Evolutionary conservation across 2,113 vertebrate species (phyloP).

Genomic region (Nothocercus julius): DNA sequence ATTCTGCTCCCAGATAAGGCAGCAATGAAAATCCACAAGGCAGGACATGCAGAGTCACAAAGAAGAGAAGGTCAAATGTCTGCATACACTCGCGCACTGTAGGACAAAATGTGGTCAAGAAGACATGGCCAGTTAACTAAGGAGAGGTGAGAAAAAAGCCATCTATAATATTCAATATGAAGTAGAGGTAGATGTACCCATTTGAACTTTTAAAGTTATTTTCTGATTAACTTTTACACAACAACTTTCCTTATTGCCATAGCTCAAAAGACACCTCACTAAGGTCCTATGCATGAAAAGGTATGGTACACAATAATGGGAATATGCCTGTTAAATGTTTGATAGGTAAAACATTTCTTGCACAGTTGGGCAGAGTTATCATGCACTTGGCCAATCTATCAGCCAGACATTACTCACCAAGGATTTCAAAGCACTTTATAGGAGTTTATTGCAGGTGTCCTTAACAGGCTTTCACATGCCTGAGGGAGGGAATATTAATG

Average conservation of each 20-base stretch:
- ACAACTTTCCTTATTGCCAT: neutral
- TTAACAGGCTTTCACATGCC: neutral
- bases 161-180: neutral
- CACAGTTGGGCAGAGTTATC: neutral
- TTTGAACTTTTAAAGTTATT: neutral
- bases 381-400: neutral
- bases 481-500: neutral
- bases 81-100: neutral
- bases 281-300: neutral
- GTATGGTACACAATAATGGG: neutral
- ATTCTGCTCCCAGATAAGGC: conserved; percentile 41
- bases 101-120: neutral
- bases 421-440: neutral
- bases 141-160: neutral
- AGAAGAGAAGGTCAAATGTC: neutral
- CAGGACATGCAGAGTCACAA: neutral
- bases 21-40: neutral
- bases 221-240: neutral
- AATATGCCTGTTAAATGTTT: neutral
- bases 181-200: neutral
- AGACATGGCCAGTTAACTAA: neutral
- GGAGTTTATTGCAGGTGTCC: neutral
- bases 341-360: neutral
- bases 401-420: neutral
- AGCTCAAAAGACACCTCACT: neutral